Conservation (phyloP, 2,113 vertebrate species). For the Phoxinus phoxinus region DNA sequence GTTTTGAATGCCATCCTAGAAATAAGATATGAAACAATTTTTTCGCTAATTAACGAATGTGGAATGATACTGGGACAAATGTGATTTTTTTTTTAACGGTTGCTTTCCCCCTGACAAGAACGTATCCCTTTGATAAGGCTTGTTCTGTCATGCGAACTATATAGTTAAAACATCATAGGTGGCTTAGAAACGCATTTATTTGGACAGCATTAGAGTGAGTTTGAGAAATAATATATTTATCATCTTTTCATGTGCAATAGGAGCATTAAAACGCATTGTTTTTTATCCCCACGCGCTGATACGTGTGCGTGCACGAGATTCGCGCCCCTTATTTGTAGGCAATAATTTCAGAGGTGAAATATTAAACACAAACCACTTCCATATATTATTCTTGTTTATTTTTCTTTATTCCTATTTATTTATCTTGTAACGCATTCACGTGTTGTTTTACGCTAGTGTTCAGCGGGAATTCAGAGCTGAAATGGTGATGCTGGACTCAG, state of each 20-base stretch:
- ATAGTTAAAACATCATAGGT: not conserved
- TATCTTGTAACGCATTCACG: not conserved
- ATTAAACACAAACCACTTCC: not conserved
- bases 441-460: not conserved
- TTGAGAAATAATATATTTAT: not conserved
- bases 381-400: not conserved
- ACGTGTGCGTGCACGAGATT: constrained; percentile 13
- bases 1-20: constrained; percentile 41
- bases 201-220: not conserved
- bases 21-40: constrained; percentile 33
- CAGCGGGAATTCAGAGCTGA: not conserved
- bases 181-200: not conserved
- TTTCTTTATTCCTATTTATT: not conserved
- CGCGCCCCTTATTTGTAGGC: constrained; percentile 17
- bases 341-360: not conserved
- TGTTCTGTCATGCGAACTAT: not conserved
- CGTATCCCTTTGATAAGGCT: constrained; percentile 6
- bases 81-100: constrained; percentile 18
- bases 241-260: not conserved
- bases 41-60: constrained; percentile 11
- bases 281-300: not conserved
- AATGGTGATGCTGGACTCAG: constrained; percentile 42
- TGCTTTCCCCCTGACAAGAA: constrained; percentile 1
- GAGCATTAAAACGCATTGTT: not conserved
- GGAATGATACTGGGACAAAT: not conserved